Conservation (phyloP, 2,113 vertebrate species). For the Hipposideros armiger region DNA sequence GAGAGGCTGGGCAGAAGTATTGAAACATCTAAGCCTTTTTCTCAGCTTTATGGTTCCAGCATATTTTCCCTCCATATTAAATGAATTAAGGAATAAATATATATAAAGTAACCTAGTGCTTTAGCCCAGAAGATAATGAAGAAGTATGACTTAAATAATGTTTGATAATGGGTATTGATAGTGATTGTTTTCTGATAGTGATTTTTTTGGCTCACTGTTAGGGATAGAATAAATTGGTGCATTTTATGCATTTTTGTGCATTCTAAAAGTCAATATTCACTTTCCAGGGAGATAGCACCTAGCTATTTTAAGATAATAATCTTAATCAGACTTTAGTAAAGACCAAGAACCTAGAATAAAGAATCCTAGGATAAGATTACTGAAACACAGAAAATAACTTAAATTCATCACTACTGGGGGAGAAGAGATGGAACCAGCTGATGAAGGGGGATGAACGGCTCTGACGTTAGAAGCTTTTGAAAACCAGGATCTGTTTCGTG, state of each 20-base stretch:
- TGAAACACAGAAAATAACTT: not conserved
- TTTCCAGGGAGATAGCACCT: not conserved
- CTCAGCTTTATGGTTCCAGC: not conserved
- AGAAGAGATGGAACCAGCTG: not conserved
- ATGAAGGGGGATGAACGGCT: not conserved
- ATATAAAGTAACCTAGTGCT: slow-evolving; percentile 21
- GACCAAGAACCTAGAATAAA: not conserved
- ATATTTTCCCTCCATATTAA: not conserved
- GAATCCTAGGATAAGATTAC: not conserved
- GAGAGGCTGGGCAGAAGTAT: not conserved
- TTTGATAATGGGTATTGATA: not conserved
- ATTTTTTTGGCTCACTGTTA: not conserved
- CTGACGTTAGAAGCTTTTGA: not conserved
- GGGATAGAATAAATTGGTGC: not conserved
- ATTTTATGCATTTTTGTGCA: not conserved
- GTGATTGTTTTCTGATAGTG: not conserved
- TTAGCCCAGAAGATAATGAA: slow-evolving; percentile 28
- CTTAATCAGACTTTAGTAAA: slow-evolving; percentile 22
- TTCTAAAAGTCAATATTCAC: slow-evolving; percentile 23
- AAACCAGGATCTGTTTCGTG: not conserved
- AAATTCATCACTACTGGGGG: not conserved
- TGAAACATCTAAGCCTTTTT: not conserved
- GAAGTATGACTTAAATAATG: not conserved
- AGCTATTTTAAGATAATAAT: slow-evolving; percentile 12
- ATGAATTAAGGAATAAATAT: not conserved